Conservation (phyloP, 2,797 vertebrate species). For the Megalops cyprinoides region DNA sequence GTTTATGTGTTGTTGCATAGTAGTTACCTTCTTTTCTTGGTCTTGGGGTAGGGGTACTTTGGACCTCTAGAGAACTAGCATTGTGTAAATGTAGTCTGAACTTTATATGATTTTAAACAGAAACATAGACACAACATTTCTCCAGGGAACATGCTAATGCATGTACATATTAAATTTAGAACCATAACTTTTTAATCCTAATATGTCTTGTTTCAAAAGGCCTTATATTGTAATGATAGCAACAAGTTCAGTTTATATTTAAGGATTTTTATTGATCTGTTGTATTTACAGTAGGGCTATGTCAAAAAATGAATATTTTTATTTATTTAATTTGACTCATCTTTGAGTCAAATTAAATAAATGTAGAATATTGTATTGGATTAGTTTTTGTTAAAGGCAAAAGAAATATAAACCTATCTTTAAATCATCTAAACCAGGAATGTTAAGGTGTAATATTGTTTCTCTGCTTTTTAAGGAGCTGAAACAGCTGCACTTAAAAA, state of each 20-base stretch:
- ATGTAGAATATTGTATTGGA: not conserved
- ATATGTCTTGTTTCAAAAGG: not conserved
- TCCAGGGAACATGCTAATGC: too few species aligned
- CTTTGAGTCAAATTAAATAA: too few species aligned
- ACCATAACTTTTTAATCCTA: not conserved
- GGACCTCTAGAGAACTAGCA: not conserved
- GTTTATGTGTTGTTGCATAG: too few species aligned
- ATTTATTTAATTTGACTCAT: too few species aligned
- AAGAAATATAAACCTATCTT: not conserved
- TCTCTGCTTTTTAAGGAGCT: not conserved
- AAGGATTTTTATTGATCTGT: not conserved
- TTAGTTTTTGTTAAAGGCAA: not conserved
- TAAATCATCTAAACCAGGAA: not conserved
- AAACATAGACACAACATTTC: too few species aligned
- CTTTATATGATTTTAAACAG: not conserved
- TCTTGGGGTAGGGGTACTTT: too few species aligned
- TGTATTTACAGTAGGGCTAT: not conserved
- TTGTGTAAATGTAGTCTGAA: not conserved
- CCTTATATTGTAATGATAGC: not conserved
- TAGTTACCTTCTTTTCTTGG: too few species aligned
- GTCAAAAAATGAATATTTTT: too few species aligned
- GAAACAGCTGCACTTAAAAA: slow-evolving; percentile 19
- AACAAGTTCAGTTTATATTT: not conserved
- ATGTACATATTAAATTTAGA: too few species aligned
- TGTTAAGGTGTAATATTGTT: slow-evolving; percentile 16